Conservation (phyloP, 2,113 vertebrate species). For the Menidia beryllina region DNA sequence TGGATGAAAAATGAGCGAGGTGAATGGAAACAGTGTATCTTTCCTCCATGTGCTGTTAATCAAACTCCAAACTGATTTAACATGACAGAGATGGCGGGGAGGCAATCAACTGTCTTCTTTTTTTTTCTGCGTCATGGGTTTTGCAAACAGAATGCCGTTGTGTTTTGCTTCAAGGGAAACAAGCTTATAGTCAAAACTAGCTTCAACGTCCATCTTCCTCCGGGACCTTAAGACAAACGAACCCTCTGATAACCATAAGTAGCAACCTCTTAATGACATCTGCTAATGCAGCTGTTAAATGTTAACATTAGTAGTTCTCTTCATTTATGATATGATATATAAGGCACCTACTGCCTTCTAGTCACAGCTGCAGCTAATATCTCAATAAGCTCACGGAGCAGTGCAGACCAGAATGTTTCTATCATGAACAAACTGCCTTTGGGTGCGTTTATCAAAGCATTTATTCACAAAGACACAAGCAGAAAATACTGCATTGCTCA, state of each 20-base stretch:
- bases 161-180: slow-evolving; percentile 16
- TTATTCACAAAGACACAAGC: background rate
- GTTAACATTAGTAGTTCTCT: slow-evolving; percentile 17
- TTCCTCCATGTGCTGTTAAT: slow-evolving; percentile 30
- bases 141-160: slow-evolving; percentile 39
- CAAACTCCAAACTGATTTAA: slow-evolving; percentile 48
- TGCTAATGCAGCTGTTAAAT: slow-evolving; percentile 11
- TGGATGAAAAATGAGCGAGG: slow-evolving; percentile 27
- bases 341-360: slow-evolving; percentile 4
- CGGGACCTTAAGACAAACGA: slow-evolving; percentile 7
- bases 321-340: slow-evolving; percentile 21
- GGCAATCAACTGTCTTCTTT: slow-evolving; percentile 39
- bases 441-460: background rate
- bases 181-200: background rate
- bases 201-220: slow-evolving; percentile 13
- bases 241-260: slow-evolving; percentile 4
- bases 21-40: slow-evolving; percentile 24
- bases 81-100: slow-evolving; percentile 42
- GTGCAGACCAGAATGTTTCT: background rate
- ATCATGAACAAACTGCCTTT: slow-evolving; percentile 2
- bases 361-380: slow-evolving; percentile 10
- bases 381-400: background rate
- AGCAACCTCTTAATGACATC: background rate
- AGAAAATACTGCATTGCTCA: slow-evolving; percentile 1
- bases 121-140: slow-evolving; percentile 43